Percentiles rank a stretch among this genome's conserved stretches.
Evolutionary conservation across 2,888 invertebrate genomes (phyloP).

Genomic region (Idaea dimidiata): DNA sequence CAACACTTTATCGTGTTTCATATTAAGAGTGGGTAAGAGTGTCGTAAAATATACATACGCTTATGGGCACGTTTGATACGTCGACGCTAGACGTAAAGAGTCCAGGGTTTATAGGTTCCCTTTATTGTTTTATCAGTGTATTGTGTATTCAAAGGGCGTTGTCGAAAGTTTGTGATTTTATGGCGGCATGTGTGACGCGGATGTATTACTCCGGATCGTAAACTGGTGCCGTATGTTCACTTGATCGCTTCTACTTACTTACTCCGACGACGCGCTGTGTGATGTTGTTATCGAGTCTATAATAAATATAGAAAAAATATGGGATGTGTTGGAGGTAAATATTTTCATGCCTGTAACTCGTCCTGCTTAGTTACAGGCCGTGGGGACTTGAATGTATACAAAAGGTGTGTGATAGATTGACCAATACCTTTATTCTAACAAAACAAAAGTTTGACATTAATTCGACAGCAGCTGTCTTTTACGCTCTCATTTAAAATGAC

Average conservation of each 20-base stretch:
- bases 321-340: too few relatives aligned
- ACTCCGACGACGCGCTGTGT: too few relatives aligned
- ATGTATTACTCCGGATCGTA: conserved; percentile 13
- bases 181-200: conserved; percentile 9
- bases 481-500: too few relatives aligned
- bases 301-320: too few relatives aligned
- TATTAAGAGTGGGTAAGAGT: conserved; percentile 42
- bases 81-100: conserved; percentile 20
- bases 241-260: neutral
- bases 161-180: conserved; percentile 19
- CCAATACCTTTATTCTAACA: too few relatives aligned
- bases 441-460: too few relatives aligned
- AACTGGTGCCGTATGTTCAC: conserved; percentile 4
- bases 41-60: conserved; percentile 36
- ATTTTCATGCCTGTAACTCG: too few relatives aligned
- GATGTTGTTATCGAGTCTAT: too few relatives aligned
- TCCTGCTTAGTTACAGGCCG: too few relatives aligned
- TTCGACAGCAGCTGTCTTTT: too few relatives aligned
- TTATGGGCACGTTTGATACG: conserved; percentile 25
- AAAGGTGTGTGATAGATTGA: too few relatives aligned
- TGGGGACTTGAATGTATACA: too few relatives aligned
- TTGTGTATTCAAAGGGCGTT: conserved; percentile 17
- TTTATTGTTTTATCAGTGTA: conserved; percentile 29
- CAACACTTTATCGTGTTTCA: conserved; percentile 40
- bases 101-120: conserved; percentile 19